Percentiles rank a stretch among this genome's conserved stretches.
These are phyloP conservation scores for Hippocampus mohnikei DNA, from an alignment of 2,113 vertebrate genomes.

Conservation along the genomic window DNA sequence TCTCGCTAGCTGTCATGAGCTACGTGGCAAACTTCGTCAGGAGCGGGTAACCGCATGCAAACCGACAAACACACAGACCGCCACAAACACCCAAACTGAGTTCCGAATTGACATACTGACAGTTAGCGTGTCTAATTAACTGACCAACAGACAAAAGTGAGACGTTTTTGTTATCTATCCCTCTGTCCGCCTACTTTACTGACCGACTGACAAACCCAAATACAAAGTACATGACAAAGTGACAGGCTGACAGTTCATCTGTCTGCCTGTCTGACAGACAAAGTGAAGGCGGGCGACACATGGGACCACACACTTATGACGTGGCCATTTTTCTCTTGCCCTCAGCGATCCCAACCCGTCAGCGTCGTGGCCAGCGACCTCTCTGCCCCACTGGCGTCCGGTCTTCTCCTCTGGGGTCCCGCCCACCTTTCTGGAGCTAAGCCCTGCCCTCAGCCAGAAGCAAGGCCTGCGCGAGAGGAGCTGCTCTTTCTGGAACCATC, in stretches of 20 bases:
- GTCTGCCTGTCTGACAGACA: no score
- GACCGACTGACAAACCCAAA: neutral
- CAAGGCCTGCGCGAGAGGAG: slow-evolving; percentile 35
- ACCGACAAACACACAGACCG: neutral
- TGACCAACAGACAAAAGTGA: neutral
- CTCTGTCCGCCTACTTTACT: neutral
- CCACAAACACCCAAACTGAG: no score
- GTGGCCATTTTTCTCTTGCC: neutral
- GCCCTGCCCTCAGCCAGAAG: slow-evolving; percentile 26
- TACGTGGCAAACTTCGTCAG: slow-evolving; percentile 58
- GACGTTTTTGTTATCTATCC: no score
- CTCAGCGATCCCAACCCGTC: slow-evolving; percentile 56
- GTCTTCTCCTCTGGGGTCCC: slow-evolving; percentile 36
- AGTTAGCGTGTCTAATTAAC: no score
- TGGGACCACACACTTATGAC: neutral
- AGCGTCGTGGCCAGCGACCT: slow-evolving; percentile 20
- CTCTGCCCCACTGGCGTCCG: slow-evolving; percentile 48
- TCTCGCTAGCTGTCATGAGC: slow-evolving; percentile 54
- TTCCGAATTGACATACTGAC: no score
- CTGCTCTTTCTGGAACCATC: slow-evolving; percentile 60
- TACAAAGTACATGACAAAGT: no score
- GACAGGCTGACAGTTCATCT: no score
- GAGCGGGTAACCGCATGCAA: slow-evolving; percentile 38
- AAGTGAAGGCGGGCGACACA: no score
- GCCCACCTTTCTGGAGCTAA: slow-evolving; percentile 54